Percentiles rank a stretch among this genome's conserved stretches.
phyloP scores from a whole-genome alignment of 2,113 vertebrate genomes.

The Plecturocebus donacophilus region DNA sequence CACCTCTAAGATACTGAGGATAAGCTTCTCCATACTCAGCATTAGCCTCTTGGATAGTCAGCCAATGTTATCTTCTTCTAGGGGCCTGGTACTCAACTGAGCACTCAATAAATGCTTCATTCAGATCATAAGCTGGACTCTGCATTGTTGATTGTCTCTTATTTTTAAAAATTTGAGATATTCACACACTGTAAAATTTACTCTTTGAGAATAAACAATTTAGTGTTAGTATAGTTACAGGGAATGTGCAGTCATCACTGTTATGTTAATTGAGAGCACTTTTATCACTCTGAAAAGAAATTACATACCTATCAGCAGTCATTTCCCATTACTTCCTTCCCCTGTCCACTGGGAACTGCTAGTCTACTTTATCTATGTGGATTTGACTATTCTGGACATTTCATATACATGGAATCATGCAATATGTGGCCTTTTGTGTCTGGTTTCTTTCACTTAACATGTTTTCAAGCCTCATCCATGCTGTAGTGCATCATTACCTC shows the following conservation, averaged over 20 bases:
- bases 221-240: background rate
- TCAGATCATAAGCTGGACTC: background rate
- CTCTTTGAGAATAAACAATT: background rate
- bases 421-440: background rate
- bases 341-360: background rate
- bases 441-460: background rate
- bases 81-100: background rate
- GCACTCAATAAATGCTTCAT: background rate
- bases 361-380: background rate
- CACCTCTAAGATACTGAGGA: background rate
- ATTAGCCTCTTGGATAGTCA: background rate
- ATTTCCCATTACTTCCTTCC: background rate
- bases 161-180: background rate
- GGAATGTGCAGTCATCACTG: background rate
- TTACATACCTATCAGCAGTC: background rate
- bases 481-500: background rate
- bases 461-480: background rate
- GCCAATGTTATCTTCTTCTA: background rate
- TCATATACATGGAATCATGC: background rate
- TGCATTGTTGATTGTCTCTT: background rate
- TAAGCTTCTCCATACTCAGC: background rate
- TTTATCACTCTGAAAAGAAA: background rate
- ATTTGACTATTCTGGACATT: background rate
- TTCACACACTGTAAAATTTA: background rate
- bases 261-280: background rate